Evolutionary conservation across 2,888 invertebrate genomes (phyloP).

Genomic region (Aphidoletes aphidimyza): DNA sequence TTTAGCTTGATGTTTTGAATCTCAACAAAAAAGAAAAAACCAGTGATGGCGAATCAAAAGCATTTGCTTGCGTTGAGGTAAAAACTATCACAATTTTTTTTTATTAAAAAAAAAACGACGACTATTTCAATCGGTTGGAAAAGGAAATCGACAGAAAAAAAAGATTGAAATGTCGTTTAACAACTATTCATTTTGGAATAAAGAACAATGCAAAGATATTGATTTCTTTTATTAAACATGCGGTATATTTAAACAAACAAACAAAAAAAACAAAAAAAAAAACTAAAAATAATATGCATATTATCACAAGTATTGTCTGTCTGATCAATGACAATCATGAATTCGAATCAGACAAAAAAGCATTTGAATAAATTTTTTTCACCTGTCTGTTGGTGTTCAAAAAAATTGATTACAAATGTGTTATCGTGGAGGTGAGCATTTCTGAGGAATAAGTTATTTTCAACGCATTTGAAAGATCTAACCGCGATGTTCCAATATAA

Average conservation of each 20-base stretch:
- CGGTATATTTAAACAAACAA: not conserved
- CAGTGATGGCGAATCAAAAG: not conserved
- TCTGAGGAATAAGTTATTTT: not conserved
- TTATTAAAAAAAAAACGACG: not conserved
- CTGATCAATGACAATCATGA: not conserved
- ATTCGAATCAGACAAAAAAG: not conserved
- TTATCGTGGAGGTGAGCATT: not conserved
- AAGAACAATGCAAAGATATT: not conserved
- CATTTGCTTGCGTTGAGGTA: not conserved
- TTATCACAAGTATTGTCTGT: not conserved
- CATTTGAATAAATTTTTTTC: not conserved
- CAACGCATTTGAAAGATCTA: conserved; percentile 15
- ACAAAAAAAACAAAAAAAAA: not conserved
- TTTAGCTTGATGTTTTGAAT: not conserved
- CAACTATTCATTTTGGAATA: conserved; percentile 1
- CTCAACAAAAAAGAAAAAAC: not conserved
- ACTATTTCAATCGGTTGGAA: not conserved
- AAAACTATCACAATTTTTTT: not conserved
- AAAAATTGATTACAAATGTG: conserved; percentile 17
- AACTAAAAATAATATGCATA: not conserved
- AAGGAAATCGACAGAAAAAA: not conserved
- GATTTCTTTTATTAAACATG: conserved; percentile 51
- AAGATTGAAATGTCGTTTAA: not conserved
- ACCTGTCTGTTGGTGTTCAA: not conserved
- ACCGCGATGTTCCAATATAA: not conserved